Evolutionary conservation across 2,888 invertebrate genomes (phyloP), one percentile per base, ranked within the genome.

Genomic region (Chloroclysta siterata): DNA sequence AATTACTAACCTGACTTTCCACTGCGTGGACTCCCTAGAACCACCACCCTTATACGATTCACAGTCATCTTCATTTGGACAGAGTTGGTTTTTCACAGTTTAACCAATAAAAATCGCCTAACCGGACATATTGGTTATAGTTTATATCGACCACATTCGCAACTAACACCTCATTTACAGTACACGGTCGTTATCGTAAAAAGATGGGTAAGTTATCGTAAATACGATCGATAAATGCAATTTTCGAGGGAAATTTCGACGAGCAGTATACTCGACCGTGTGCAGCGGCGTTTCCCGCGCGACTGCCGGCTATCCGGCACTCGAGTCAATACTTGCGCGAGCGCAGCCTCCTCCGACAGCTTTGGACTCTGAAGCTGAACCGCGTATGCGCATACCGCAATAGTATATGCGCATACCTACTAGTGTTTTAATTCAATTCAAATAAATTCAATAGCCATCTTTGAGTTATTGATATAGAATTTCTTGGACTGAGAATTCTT

Each of bases 41-140:
- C 96, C 91, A 96, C 96, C 88, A 96, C 96, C 94, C 95, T 94
- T 90, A 96, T 96, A 88, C 95, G 95, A 92, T 95, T 96, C 86
- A 95, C 95, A 93, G 96, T 96, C 96, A 96, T 96, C 92, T 93
- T 93, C 93, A 93, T 93, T 88, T 89, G 90, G 87, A 82, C 77
- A 81, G 86, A 75, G 83, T 87, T 80, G 68, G 64, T 75, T 78
- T 81, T 77, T 75, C 81, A 82, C 80, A 72, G 61, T 77, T 75
- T 72, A 67, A 73, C 69, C 59, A 72, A 80, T 69, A 75, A 81
- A 84, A 78, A 78, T 69, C 64, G 59, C 76, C 84, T 78, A 89
- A 75, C 69, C 65, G 63, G 82, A 85, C 89, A 88, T 87, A 69
- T 69, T 80, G 57, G 73, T 56, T 58, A 55, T 56, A 61, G 59